phyloP scores from a whole-genome alignment of 1,140 invertebrate genomes.

The Aphelenchoides avenae region DNA sequence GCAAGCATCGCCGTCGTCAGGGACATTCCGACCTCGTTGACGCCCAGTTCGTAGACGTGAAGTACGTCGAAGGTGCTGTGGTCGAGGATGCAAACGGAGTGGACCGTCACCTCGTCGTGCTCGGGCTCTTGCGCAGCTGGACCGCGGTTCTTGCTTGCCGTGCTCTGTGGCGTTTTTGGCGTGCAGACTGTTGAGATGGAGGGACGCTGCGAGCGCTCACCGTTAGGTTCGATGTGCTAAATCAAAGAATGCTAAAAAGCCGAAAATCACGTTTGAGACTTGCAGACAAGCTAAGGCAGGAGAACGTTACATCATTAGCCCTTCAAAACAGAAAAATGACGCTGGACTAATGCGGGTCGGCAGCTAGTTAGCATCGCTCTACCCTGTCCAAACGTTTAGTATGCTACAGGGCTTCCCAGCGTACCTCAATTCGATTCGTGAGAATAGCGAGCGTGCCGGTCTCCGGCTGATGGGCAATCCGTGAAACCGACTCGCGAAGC shows the following conservation, averaged over 20 bases:
- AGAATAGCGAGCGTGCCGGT: conserved; percentile 90
- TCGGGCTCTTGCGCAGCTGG: conserved; percentile 61
- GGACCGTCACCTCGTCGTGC: conserved; percentile 79
- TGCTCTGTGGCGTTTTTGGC: conserved; percentile 20
- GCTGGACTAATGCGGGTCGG: no score
- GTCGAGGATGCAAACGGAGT: conserved; percentile 86
- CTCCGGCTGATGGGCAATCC: conserved; percentile 70
- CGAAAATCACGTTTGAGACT: no score
- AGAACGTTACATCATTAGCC: no score
- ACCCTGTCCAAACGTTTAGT: no score
- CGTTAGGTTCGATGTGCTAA: no score
- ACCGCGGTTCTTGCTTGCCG: no score
- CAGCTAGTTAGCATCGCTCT: no score
- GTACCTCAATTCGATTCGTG: conserved; percentile 72
- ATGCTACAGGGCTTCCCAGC: no score
- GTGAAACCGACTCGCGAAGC: conserved; percentile 81
- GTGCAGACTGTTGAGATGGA: conserved; percentile 41
- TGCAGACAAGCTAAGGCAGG: no score
- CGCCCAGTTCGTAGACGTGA: conserved; percentile 41
- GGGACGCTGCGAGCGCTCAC: background rate
- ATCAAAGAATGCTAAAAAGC: no score
- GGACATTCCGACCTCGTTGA: conserved; percentile 75
- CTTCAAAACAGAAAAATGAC: no score
- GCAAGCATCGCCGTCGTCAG: conserved; percentile 68
- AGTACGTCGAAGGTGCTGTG: conserved; percentile 80